Evolutionary conservation across 2,113 vertebrate genomes (phyloP).

Genomic region (Peromyscus polionotus): DNA sequence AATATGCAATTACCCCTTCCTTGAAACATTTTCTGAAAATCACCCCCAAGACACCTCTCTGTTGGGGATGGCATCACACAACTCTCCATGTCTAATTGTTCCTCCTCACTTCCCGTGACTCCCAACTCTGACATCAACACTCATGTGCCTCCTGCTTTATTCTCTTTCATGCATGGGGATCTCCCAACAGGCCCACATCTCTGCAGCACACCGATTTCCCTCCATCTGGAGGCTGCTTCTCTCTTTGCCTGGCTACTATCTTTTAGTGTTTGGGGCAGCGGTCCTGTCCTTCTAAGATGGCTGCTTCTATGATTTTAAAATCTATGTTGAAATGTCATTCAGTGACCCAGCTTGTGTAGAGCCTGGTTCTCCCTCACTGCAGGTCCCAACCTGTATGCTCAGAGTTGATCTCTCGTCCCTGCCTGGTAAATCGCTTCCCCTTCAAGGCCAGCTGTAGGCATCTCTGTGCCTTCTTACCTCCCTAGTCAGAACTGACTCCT

Average conservation of each 20-base stretch:
- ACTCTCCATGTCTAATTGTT: not conserved
- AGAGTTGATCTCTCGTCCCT: not conserved
- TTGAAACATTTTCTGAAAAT: not conserved
- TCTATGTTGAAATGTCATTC: not conserved
- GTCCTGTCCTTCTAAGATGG: not conserved
- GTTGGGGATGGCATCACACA: not conserved
- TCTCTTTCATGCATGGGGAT: fast-evolving
- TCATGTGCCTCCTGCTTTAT: fast-evolving
- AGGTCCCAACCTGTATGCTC: not conserved
- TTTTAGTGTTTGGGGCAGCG: not conserved
- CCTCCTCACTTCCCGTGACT: not conserved
- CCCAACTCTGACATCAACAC: not conserved
- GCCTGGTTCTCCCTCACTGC: not conserved
- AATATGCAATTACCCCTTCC: not conserved
- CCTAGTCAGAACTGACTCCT: not conserved
- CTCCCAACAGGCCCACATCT: not conserved
- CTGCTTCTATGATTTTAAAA: conserved; percentile 25
- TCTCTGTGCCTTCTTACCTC: not conserved
- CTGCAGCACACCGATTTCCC: not conserved
- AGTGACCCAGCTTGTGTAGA: not conserved
- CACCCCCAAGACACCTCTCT: not conserved
- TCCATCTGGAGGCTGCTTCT: not conserved
- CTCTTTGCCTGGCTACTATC: not conserved
- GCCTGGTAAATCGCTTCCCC: not conserved
- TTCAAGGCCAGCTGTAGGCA: not conserved